Conservation (phyloP, 2,113 vertebrate genomes). For the Pelmatolapia mariae region DNA sequence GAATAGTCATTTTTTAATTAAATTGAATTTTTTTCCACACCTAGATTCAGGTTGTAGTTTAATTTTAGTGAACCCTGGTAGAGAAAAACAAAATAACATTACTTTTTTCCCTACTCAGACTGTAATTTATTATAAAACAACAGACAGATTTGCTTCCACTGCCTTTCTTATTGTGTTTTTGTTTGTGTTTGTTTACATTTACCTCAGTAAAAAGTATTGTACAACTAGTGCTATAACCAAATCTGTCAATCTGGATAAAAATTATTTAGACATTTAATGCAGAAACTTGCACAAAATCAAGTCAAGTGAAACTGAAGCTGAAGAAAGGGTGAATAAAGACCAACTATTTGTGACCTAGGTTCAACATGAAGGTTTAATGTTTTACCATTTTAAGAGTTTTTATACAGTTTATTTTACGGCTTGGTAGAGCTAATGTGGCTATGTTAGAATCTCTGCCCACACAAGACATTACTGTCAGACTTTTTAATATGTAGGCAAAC, state of each 20-base stretch:
- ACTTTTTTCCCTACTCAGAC: neutral
- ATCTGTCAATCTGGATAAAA: neutral
- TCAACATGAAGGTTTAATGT: neutral
- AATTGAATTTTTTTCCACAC: neutral
- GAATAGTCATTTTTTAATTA: neutral
- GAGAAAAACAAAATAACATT: neutral
- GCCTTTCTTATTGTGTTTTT: neutral
- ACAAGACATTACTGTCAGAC: neutral
- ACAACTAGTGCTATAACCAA: neutral
- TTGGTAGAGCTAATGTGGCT: neutral
- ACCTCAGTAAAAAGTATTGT: neutral
- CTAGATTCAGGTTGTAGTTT: neutral
- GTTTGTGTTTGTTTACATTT: neutral
- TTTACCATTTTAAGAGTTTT: neutral
- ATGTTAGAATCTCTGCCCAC: neutral
- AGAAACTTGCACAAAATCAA: neutral
- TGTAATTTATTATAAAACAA: neutral
- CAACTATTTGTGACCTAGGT: neutral
- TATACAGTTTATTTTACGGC: neutral
- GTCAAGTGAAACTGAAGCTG: neutral
- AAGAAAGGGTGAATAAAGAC: neutral
- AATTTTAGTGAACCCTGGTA: neutral
- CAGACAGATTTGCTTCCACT: neutral
- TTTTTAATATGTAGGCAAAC: neutral
- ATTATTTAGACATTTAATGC: neutral